Base-by-base conservation (phyloP, 2,113 vertebrate species). In the Nerophis ophidion region DNA sequence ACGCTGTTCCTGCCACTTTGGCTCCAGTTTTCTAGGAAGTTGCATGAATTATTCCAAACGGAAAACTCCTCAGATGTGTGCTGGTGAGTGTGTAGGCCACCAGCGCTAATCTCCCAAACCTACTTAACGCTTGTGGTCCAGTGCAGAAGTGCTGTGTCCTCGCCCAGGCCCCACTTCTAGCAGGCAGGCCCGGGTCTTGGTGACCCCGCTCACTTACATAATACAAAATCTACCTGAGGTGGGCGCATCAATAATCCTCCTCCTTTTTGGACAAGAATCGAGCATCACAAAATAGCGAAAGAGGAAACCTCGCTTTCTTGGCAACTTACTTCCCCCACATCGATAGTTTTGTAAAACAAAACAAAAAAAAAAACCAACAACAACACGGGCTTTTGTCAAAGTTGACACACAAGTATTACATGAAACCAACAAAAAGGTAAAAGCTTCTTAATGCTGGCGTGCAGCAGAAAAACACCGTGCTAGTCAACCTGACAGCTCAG, bases 301-400 rank as follows among this genome's bases (percentile, higher is more conserved):
- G 74, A 72, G 59, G 61, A 70, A 79, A 70, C 72, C 71, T 65
- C 51, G 16, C 66, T 68, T 60, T 6, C 54, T 44, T 69, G 57
- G 64, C 72, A 82, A 85, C 82, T 86, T 87, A 50, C 78, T 75
- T 72, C 72, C 77, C 71, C 85, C 10, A 9, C 84, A 84, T 85
- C 76, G 71, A 70, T 68, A 66, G 78, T 60, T 44, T 36, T 40
- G 66, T 40, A 12, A 38, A 26, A 26, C 3, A 26, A 26, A 26
- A 3, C 1, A 26, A 26, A 12, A 38, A 26, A 26, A 26, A 26
- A 26, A 26, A 3, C 1, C 1, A 26, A 26, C 54, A 48, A 12
- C 11, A 44, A 44, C 44, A 40, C 48, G 57, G 53, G 14, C n/a
- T 19, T 50, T 70, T 57, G 65, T 38, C 1, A 35, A 13, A 56